These are phyloP conservation scores for Lerista edwardsae DNA, from an alignment of 2,797 vertebrate genomes.

Conservation along the genomic window DNA sequence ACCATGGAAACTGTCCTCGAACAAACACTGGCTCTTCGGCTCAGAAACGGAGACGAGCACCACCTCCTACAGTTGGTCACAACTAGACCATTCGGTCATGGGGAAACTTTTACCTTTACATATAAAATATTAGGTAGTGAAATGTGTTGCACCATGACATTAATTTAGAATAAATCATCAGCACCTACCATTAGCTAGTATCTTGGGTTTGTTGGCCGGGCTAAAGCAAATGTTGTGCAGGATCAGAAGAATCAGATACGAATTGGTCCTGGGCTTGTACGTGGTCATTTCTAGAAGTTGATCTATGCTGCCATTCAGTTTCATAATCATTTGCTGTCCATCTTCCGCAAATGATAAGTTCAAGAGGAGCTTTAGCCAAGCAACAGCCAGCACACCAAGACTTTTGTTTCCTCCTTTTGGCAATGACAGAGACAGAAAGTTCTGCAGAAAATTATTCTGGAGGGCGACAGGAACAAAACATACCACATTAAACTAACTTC, in stretches of 20 bases:
- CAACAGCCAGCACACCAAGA: conserved; percentile 69
- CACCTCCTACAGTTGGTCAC: too few relatives aligned
- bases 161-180: background rate
- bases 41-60: too few relatives aligned
- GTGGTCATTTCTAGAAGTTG: conserved; percentile 86
- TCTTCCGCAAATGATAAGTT: conserved; percentile 89
- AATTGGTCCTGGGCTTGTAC: conserved; percentile 74
- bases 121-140: too few relatives aligned
- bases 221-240: conserved; percentile 95
- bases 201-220: conserved; percentile 86
- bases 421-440: conserved; percentile 83
- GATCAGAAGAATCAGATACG: conserved; percentile 81
- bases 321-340: conserved; percentile 91
- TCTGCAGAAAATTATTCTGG: conserved; percentile 95
- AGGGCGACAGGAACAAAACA: background rate
- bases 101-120: too few relatives aligned
- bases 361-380: conserved; percentile 91
- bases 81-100: too few relatives aligned
- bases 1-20: too few relatives aligned
- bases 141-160: background rate
- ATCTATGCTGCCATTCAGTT: conserved; percentile 87
- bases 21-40: too few relatives aligned
- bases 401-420: conserved; percentile 79
- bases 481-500: background rate
- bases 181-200: conserved; percentile 88